phyloP scores from a whole-genome alignment of 2,113 vertebrate species.

The Pelobates fuscus region DNA sequence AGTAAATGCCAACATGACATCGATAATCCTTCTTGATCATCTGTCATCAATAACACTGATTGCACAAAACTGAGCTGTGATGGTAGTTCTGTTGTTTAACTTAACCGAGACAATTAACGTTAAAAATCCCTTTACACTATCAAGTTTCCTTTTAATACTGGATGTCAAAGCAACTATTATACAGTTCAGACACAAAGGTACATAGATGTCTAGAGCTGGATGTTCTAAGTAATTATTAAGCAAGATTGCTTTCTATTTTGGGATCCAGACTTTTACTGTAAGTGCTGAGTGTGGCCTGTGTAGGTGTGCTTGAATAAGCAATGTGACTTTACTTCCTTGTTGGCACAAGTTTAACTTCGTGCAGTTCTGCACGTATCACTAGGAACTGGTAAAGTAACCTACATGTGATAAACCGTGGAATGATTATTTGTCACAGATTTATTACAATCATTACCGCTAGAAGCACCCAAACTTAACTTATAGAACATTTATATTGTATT shows the following conservation, averaged over 20 bases:
- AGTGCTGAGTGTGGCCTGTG: not conserved
- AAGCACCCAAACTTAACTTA: not conserved
- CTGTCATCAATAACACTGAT: too few relatives aligned
- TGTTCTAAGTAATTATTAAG: too few relatives aligned
- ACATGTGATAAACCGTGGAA: not conserved
- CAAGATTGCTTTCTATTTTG: not conserved
- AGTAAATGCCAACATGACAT: too few relatives aligned
- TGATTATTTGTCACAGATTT: not conserved
- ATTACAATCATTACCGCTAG: not conserved
- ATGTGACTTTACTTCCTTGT: conserved; percentile 26
- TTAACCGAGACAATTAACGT: too few relatives aligned
- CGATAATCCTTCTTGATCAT: too few relatives aligned
- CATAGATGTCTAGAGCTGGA: too few relatives aligned
- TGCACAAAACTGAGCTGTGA: too few relatives aligned
- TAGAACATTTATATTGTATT: not conserved
- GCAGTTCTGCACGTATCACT: conserved; percentile 40
- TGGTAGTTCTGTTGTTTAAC: too few relatives aligned
- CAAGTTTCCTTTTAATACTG: too few relatives aligned
- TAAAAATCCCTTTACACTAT: too few relatives aligned
- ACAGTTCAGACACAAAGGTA: too few relatives aligned
- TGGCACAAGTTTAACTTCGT: conserved; percentile 21
- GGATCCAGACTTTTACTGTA: not conserved
- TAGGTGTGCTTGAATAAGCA: conserved; percentile 19
- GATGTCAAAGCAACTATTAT: too few relatives aligned
- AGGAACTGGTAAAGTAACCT: not conserved